Conservation (phyloP, 1,140 invertebrate species). For the Teleopsis dalmanni region DNA sequence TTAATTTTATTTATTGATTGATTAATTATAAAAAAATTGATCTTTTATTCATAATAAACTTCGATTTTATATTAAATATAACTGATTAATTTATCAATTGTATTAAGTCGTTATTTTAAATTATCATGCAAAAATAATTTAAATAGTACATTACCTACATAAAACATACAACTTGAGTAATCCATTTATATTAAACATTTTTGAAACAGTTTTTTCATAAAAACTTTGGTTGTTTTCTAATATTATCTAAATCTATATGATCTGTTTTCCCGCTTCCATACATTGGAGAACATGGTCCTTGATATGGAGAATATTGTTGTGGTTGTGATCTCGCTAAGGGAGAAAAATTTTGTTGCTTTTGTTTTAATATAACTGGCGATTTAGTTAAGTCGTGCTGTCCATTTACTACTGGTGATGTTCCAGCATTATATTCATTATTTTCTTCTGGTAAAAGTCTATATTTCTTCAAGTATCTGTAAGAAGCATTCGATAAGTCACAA, state of each 20-base stretch:
- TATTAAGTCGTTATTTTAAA: too few relatives aligned
- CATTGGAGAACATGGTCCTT: background rate
- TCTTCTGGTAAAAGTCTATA: conserved; percentile 34
- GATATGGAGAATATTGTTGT: conserved; percentile 13
- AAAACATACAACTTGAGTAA: too few relatives aligned
- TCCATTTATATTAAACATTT: too few relatives aligned
- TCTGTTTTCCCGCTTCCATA: background rate
- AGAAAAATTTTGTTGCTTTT: conserved; percentile 8
- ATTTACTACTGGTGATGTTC: too few relatives aligned
- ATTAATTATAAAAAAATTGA: too few relatives aligned
- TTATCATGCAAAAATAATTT: too few relatives aligned
- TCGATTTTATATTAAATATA: too few relatives aligned
- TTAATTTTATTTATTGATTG: too few relatives aligned
- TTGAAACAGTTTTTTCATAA: conserved; percentile 5
- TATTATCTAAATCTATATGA: conserved; percentile 3
- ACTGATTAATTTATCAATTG: too few relatives aligned
- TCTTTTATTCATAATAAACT: too few relatives aligned
- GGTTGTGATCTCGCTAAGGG: too few relatives aligned
- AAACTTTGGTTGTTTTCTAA: conserved; percentile 8
- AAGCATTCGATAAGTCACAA: conserved; percentile 38
- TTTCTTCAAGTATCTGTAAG: conserved; percentile 38
- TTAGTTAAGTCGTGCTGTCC: background rate
- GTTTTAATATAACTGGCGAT: conserved; percentile 5
- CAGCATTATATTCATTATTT: conserved; percentile 17
- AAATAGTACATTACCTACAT: too few relatives aligned